Evolutionary conservation across 2,797 vertebrate genomes (phyloP), one percentile per base, ranked within the genome.

Genomic region (Lindbergichthys nudifrons): DNA sequence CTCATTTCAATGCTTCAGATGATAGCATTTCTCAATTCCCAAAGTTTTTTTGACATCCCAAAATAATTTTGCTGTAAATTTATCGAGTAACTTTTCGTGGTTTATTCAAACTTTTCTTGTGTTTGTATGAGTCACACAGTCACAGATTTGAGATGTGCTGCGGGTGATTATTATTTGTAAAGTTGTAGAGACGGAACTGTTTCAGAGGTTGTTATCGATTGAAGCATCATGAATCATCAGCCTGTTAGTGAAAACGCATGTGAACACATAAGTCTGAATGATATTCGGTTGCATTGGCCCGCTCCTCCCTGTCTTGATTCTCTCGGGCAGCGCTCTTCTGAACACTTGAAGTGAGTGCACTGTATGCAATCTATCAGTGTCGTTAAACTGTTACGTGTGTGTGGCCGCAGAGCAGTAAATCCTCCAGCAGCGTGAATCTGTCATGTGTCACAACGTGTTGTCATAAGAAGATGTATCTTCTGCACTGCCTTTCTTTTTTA

Each of bases 301-400:
- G 32, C 74, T 81, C 66, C 50, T 78, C 51, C 50, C 65, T 58
- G 66, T 66, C 66, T 57, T 36, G 53, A 59, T 77, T 86, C 56
- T 74, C 67, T 85, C 75, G 58, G 19, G 43, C 19, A 59, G 60
- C 2, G 4, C 71, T 73, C 53, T 30, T 71, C 75, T 73, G 63
- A 88, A 81, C 81, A 82, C 83, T 85, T 53, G 52, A 82, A 76
- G 73, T 54, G 74, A 82, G 77, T 21, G 81, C 70, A 61, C 70
- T 70, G n/a, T 58, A 56, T 48, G 76, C 73, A 82, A 85, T 92
- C 82, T 76, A 81, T 89, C 89, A 83, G 73, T 51, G 76, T 79
- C 57, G 79, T 92, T 90, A 87, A 90, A 88, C 79, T 85, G 86
- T 77, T 89, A 54, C 14, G 10, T 62, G 77, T 77, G 85, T 82